Evolutionary conservation across 2,888 invertebrate genomes (phyloP).

Genomic region (Macrophya annulata): DNA sequence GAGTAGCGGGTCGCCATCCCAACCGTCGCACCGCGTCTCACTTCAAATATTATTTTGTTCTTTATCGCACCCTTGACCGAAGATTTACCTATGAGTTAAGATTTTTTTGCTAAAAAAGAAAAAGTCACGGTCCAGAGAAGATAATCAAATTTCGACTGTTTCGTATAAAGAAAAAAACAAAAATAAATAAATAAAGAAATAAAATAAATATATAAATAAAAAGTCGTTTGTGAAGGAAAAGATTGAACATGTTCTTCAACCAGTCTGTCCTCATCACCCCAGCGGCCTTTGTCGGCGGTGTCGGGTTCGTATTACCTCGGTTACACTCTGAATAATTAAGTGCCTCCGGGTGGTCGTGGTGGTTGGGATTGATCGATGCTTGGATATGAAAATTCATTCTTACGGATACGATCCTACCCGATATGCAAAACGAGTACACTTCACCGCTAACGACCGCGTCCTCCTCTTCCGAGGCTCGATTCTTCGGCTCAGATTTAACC

Average conservation of each 20-base stretch:
- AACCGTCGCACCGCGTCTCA: conserved; percentile 76
- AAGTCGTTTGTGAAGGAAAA: not conserved
- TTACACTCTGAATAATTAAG: conserved; percentile 51
- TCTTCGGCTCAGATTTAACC: conserved; percentile 25
- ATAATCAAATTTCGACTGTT: no score
- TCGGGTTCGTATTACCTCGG: conserved; percentile 58
- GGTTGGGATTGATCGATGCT: conserved; percentile 41
- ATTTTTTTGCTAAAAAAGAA: not conserved
- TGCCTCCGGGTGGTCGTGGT: conserved; percentile 37
- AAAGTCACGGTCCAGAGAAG: no score
- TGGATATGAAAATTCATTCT: conserved; percentile 52
- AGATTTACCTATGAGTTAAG: not conserved
- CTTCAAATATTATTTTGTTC: conserved; percentile 70
- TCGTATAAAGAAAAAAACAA: not conserved
- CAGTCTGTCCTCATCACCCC: conserved; percentile 71
- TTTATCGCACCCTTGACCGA: conserved; percentile 58
- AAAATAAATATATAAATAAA: not conserved
- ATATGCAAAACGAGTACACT: conserved; percentile 51
- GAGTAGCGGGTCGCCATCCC: conserved; percentile 76
- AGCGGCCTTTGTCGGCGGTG: conserved; percentile 72
- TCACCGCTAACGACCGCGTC: conserved; percentile 41
- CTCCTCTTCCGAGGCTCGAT: conserved; percentile 41
- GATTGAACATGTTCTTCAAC: conserved; percentile 71
- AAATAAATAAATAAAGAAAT: not conserved
- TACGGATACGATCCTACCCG: conserved; percentile 19